Evolutionary conservation across 1,140 invertebrate genomes (phyloP).

Genomic region (Zaprionus camerounensis): DNA sequence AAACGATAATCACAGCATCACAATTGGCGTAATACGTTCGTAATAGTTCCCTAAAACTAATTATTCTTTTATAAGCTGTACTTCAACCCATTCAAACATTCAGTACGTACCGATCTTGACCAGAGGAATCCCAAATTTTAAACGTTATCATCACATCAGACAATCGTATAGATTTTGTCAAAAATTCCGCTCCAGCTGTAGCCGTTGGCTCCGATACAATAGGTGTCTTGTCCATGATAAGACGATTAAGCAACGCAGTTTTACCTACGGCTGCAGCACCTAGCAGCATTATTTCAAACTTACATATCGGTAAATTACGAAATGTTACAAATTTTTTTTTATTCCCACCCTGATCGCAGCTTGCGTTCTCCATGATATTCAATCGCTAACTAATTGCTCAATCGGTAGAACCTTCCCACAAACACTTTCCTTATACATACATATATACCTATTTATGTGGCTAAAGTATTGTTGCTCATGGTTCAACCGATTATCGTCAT

Average conservation of each 20-base stretch:
- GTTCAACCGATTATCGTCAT: neutral
- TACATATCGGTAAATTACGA: neutral
- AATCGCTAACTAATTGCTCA: neutral
- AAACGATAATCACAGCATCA: slow-evolving; percentile 48
- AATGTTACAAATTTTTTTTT: neutral
- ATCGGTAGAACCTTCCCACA: neutral
- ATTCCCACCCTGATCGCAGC: neutral
- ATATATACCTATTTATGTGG: neutral
- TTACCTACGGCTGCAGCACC: slow-evolving; percentile 48
- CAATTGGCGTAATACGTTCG: slow-evolving; percentile 18
- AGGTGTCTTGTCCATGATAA: neutral
- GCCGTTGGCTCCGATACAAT: neutral
- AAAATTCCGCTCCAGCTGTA: slow-evolving; percentile 34
- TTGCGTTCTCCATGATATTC: neutral
- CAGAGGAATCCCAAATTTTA: slow-evolving; percentile 48
- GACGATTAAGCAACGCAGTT: slow-evolving; percentile 28
- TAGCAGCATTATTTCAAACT: slow-evolving; percentile 18
- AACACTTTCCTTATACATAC: neutral
- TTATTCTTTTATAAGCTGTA: neutral
- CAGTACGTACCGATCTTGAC: slow-evolving; percentile 37
- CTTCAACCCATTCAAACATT: neutral
- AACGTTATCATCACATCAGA: slow-evolving; percentile 5
- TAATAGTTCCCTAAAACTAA: slow-evolving; percentile 43
- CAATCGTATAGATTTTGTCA: slow-evolving; percentile 18
- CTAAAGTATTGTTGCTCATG: neutral